Evolutionary conservation across 2,113 vertebrate genomes (phyloP).

Genomic region (Cochlearius cochlearius): DNA sequence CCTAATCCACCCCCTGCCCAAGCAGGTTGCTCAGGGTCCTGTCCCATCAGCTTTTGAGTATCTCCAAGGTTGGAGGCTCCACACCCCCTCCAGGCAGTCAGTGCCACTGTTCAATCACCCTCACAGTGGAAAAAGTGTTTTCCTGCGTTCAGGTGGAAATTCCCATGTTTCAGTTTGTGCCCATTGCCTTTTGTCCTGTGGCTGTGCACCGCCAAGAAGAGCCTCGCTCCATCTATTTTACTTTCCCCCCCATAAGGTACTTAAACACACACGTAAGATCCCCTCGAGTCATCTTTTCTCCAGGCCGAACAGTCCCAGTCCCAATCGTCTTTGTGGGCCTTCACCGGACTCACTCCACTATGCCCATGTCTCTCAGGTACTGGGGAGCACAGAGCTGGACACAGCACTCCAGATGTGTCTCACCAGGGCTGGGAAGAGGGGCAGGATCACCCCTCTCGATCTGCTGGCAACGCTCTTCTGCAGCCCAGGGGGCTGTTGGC

Average conservation of each 20-base stretch:
- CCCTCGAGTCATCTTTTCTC: accelerated
- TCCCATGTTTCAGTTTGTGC: neutral
- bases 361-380: neutral
- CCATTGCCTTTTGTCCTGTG: neutral
- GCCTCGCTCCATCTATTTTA: neutral
- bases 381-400: neutral
- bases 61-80: neutral
- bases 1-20: neutral
- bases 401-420: neutral
- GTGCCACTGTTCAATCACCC: neutral
- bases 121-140: neutral
- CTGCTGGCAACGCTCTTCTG: neutral
- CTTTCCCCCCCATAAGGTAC: neutral
- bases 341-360: neutral
- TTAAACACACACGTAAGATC: accelerated
- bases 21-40: neutral
- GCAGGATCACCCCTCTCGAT: accelerated
- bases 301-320: neutral
- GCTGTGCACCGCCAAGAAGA: neutral
- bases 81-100: neutral
- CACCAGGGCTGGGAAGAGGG: neutral
- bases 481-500: neutral
- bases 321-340: neutral
- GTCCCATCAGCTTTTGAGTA: neutral
- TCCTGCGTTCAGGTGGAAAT: neutral